Conservation (phyloP, 2,113 vertebrate species). For the Plecotus auritus region DNA sequence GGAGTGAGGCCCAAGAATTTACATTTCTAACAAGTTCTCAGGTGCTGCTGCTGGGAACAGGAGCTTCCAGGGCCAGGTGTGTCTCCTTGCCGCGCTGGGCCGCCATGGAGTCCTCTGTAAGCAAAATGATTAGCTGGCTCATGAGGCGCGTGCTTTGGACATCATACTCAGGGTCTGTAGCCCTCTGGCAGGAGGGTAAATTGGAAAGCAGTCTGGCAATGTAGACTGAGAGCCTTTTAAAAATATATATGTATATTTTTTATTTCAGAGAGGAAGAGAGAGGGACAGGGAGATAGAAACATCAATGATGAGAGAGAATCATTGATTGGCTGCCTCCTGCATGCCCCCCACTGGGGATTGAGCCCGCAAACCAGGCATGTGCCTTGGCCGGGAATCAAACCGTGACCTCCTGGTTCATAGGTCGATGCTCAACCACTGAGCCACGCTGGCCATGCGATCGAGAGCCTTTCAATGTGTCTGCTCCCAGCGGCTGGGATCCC, state of each 20-base stretch:
- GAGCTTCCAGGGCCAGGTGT: not conserved
- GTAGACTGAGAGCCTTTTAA: not conserved
- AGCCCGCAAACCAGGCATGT: too few species aligned
- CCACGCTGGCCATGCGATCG: too few species aligned
- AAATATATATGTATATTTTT: too few species aligned
- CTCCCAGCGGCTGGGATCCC: not conserved
- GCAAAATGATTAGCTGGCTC: not conserved
- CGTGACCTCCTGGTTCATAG: too few species aligned
- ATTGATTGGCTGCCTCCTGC: too few species aligned
- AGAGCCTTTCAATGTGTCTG: not conserved
- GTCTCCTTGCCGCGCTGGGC: not conserved
- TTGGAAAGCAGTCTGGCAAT: not conserved
- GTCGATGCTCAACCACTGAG: too few species aligned
- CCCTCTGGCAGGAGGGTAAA: not conserved
- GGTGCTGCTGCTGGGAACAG: not conserved
- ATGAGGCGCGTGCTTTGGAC: not conserved
- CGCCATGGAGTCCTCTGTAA: too few species aligned
- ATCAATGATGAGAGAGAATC: too few species aligned
- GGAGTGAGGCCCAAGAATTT: not conserved
- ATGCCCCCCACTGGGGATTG: too few species aligned
- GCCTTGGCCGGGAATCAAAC: too few species aligned
- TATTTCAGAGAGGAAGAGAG: too few species aligned
- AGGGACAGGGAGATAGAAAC: too few species aligned
- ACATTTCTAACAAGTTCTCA: not conserved
- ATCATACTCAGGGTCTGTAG: not conserved